A percentile compares a stretch with the other conserved stretches of the same genome.
Evolutionary conservation across 1,140 invertebrate genomes (phyloP).

Genomic region (Trichonephila clavipes): DNA sequence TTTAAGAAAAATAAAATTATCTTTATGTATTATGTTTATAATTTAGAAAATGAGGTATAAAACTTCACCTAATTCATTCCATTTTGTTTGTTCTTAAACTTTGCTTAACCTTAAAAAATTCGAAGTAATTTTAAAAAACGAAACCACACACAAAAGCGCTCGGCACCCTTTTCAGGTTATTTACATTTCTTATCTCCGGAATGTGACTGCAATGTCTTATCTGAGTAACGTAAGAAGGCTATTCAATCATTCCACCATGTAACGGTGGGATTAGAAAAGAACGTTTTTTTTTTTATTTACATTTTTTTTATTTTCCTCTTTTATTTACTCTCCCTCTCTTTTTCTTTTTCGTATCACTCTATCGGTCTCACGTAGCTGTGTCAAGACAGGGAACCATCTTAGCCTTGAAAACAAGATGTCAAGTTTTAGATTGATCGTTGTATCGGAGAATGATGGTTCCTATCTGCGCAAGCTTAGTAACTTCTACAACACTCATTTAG

Average conservation of each 20-base stretch:
- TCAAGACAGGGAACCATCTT: slow-evolving; percentile 34
- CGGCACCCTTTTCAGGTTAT: slow-evolving; percentile 16
- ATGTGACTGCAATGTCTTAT: slow-evolving; percentile 31
- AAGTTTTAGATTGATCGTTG: slow-evolving; percentile 58
- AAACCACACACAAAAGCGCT: not conserved
- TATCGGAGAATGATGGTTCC: not conserved
- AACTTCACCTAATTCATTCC: no score
- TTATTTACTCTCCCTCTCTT: not conserved
- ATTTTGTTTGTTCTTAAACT: no score
- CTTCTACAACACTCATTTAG: not conserved
- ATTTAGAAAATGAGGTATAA: no score
- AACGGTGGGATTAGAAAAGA: slow-evolving; percentile 52
- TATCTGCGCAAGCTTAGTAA: not conserved
- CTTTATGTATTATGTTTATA: no score
- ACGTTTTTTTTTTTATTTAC: slow-evolving; percentile 1
- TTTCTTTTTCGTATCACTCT: slow-evolving; percentile 31
- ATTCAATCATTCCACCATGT: slow-evolving; percentile 68
- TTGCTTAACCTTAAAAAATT: no score
- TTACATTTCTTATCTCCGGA: slow-evolving; percentile 38
- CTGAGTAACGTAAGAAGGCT: slow-evolving; percentile 53
- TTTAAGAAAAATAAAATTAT: no score
- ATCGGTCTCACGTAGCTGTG: slow-evolving; percentile 60
- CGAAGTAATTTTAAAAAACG: no score
- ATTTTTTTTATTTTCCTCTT: not conserved
- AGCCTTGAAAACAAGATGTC: slow-evolving; percentile 46